Evolutionary conservation across 1,140 invertebrate species (phyloP), one percentile per base, ranked within the genome.

Genomic region (Stratiolaelaps scimitus): DNA sequence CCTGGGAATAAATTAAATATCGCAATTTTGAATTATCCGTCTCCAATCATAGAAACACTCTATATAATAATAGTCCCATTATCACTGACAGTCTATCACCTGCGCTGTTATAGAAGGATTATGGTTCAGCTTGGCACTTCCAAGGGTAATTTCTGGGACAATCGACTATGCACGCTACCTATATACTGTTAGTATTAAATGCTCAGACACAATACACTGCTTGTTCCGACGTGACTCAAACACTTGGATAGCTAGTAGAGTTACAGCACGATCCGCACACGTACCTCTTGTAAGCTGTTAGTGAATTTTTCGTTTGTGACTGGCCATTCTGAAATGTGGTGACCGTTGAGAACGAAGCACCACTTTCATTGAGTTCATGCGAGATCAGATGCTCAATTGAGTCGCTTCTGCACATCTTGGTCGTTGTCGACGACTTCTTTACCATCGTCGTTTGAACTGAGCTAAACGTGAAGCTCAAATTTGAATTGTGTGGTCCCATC

Each of bases 371-470:
- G 26, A 60, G 20, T 26, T 60, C 53, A 20, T 60, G 53, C 2
- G 53, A 60, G 26, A 60, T 60, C 15, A 60, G 53, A 60, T 60
- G 53, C 23, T 60, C 53, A 29, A 60, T 60, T 23, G 53, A 60
- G 23, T 60, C 53, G 53, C 53, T 60, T 26, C 53, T 26, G 26
- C 53, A 60, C 53, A 60, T 60, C 20, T 60, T 60, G 1, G 53
- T 60, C 34, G 53, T 60, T 15, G 53, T 60, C 13, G 53, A 60
- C 1, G 53, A 29, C 53, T 60, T 60, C 23, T 60, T 60, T 15
- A 60, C 53, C 53, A 60, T 60, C 13, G 53, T 60, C 15, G 53
- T 60, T 26, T 60, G 53, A 15, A 60, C 53, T 5, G 53, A 60
- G 53, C 53, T 60, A 34, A 60, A 60, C 10, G 53, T 20, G 10